These are phyloP conservation scores for Priocnemis perturbator DNA, from an alignment of 2,888 invertebrate genomes.

Conservation along the genomic window DNA sequence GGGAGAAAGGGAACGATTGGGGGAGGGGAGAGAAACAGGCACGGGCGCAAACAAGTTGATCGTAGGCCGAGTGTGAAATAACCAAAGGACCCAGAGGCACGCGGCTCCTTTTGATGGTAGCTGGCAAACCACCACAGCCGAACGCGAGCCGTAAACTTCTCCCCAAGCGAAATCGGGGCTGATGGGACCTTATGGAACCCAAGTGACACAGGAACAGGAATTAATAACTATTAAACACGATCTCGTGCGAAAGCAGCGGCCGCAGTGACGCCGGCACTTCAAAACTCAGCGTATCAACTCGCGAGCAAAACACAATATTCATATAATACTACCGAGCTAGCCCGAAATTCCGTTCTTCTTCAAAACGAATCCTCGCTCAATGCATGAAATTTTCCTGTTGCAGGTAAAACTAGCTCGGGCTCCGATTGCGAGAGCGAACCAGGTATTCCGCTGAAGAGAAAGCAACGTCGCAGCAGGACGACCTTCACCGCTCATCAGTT, in stretches of 20 bases:
- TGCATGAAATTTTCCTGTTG: neutral
- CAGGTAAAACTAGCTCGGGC: constrained; percentile 76
- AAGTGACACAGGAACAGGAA: constrained; percentile 38
- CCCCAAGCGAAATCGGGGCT: constrained; percentile 27
- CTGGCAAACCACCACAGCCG: neutral
- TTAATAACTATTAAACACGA: constrained; percentile 43
- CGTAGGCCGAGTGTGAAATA: constrained; percentile 64
- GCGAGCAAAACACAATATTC: no score
- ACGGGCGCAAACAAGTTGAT: constrained; percentile 52
- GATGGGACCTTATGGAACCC: neutral
- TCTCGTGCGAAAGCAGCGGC: constrained; percentile 19
- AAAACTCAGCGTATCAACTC: neutral
- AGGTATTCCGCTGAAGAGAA: constrained; percentile 91
- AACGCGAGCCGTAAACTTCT: constrained; percentile 45
- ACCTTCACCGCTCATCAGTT: constrained; percentile 96
- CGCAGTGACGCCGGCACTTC: neutral
- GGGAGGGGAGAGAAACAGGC: constrained; percentile 5
- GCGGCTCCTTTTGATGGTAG: constrained; percentile 48
- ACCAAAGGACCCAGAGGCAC: constrained; percentile 34
- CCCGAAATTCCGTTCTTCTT: no score
- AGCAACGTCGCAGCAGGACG: constrained; percentile 93
- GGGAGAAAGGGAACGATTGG: constrained; percentile 7
- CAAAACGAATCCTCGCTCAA: no score
- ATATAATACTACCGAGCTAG: no score
- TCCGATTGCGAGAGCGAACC: constrained; percentile 94